Percentiles rank a stretch among this genome's conserved stretches.
These are phyloP conservation scores for Drosophila auraria DNA, from an alignment of 1,140 invertebrate genomes.

Conservation along the genomic window DNA sequence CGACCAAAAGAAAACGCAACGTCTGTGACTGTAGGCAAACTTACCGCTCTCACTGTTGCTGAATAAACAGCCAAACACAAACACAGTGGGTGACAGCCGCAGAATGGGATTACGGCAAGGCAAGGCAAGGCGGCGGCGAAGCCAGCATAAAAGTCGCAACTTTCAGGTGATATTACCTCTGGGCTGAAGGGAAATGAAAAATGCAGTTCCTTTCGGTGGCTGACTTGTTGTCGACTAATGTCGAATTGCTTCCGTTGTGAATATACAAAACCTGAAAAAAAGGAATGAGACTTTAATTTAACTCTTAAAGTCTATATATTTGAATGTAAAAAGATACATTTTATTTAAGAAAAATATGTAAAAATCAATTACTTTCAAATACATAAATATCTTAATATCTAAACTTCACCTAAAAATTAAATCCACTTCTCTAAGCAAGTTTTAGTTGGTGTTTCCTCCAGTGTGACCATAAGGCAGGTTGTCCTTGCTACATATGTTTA, in stretches of 20 bases:
- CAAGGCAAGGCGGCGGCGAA: not conserved
- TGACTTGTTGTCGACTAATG: slow-evolving; percentile 45
- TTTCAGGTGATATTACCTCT: slow-evolving; percentile 54
- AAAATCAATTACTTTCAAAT: no score
- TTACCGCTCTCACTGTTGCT: slow-evolving; percentile 64
- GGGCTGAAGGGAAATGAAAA: slow-evolving; percentile 57
- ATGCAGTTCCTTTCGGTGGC: slow-evolving; percentile 38
- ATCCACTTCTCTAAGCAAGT: not conserved
- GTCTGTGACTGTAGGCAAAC: slow-evolving; percentile 50
- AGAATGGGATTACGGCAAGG: slow-evolving; percentile 25
- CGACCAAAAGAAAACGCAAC: slow-evolving; percentile 14
- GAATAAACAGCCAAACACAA: slow-evolving; percentile 64
- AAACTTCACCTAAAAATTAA: not conserved
- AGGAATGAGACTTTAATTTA: not conserved
- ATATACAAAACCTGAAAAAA: slow-evolving; percentile 3
- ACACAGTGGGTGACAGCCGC: slow-evolving; percentile 31
- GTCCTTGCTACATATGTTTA: not conserved
- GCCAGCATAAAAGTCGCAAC: slow-evolving; percentile 53
- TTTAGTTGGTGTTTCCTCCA: not conserved
- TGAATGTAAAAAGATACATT: not conserved
- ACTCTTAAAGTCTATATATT: no score
- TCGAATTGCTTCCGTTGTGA: slow-evolving; percentile 35
- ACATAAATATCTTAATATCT: no score
- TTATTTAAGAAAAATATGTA: not conserved
- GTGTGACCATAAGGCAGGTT: not conserved